Conservation (phyloP, 2,113 vertebrate genomes). For the Bufo bufo region DNA sequence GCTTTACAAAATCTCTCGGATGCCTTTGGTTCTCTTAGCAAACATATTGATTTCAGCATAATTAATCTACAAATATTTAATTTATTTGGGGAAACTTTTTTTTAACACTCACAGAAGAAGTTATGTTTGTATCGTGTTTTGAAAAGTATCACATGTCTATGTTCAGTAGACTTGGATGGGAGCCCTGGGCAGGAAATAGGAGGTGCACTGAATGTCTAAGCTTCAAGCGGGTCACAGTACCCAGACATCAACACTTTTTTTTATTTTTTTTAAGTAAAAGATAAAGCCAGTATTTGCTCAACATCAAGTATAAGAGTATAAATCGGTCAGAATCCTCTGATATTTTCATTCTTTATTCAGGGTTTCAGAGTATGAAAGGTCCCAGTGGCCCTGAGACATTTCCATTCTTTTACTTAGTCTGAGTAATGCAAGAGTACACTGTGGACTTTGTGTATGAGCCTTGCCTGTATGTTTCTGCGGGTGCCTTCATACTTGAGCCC, state of each 20-base stretch:
- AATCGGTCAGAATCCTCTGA: background rate
- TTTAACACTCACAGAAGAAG: slow-evolving; percentile 9
- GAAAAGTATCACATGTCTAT: background rate
- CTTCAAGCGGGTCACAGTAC: background rate
- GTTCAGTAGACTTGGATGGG: background rate
- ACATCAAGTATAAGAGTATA: background rate
- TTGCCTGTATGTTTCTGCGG: no score
- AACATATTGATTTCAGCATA: slow-evolving; percentile 62
- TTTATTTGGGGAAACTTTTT: slow-evolving; percentile 15
- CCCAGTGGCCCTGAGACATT: background rate
- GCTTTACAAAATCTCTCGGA: slow-evolving; percentile 42
- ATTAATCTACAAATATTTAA: slow-evolving; percentile 59
- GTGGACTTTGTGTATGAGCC: no score
- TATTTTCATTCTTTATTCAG: background rate
- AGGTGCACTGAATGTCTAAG: background rate
- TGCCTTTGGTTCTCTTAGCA: slow-evolving; percentile 69
- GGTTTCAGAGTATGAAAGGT: background rate
- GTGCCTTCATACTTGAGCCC: no score
- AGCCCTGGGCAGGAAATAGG: background rate
- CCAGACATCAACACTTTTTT: background rate
- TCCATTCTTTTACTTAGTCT: no score
- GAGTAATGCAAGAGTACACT: no score
- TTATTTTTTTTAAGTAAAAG: background rate
- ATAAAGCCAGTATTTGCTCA: background rate
- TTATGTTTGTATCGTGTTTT: slow-evolving; percentile 9